Percentiles rank a stretch among this genome's conserved stretches.
phyloP scores from a whole-genome alignment of 1,140 invertebrate species.

The Drosophila pectinifera region DNA sequence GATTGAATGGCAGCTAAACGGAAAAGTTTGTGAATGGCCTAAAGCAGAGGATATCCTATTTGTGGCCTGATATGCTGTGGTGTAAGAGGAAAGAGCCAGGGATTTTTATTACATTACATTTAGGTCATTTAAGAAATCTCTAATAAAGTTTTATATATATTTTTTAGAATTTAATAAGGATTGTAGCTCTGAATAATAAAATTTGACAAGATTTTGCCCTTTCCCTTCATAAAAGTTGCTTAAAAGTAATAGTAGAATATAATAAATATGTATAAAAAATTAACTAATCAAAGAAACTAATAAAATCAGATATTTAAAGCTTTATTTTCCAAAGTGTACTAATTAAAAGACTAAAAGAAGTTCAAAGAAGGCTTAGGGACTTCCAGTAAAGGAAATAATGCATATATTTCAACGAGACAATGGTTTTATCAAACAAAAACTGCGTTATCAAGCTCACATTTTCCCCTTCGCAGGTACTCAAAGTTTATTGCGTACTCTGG shows the following conservation, averaged over 20 bases:
- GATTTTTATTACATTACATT: background rate
- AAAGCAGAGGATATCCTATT: background rate
- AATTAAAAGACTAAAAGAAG: too few species aligned
- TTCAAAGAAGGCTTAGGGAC: too few species aligned
- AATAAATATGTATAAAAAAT: too few species aligned
- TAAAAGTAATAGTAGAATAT: too few species aligned
- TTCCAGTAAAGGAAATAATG: background rate
- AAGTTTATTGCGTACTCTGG: constrained; percentile 28
- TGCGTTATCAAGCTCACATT: constrained; percentile 7
- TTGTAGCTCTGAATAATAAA: background rate
- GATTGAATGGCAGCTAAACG: constrained; percentile 24
- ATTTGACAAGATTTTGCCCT: rapidly evolving
- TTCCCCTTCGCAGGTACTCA: constrained; percentile 24
- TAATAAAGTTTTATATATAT: too few species aligned
- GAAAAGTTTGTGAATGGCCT: constrained; percentile 21
- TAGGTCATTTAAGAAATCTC: background rate
- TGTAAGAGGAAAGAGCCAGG: background rate
- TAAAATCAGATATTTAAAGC: too few species aligned
- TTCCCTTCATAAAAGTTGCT: too few species aligned
- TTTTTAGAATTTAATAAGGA: background rate
- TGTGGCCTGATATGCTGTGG: constrained; percentile 10
- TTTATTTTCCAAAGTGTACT: too few species aligned
- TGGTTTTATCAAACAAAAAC: background rate
- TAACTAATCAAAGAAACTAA: too few species aligned
- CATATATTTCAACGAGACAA: background rate